Base-by-base conservation (phyloP, 1,140 invertebrate species). In the Maniola jurtina region DNA sequence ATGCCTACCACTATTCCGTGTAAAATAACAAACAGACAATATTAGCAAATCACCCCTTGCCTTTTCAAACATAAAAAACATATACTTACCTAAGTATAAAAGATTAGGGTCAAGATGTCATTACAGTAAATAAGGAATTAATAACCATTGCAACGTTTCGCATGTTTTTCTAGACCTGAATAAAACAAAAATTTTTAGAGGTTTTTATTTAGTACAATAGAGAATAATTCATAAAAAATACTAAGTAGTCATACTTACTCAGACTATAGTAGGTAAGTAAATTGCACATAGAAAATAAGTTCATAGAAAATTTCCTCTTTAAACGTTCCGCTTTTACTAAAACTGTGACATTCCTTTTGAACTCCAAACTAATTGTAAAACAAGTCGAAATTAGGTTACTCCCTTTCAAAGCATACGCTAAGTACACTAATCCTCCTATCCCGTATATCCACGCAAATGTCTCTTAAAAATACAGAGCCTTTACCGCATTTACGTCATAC, bases 401-500 rank as follows among this genome's bases (percentile, higher is more conserved):
- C 33, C 9, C 34, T 0, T 35, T n/a, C n/a, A 55, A 36, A 57
- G 35, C 35, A 33, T 40, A 9, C 16, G 35, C 33, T 16, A 38
- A 36, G 55, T 55, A 40, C 55, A 50, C 58, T 58, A 58, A 64
- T 57, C 55, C 35, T 48, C 45, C 15, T 15, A 55, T 54, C 14
- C 5, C 47, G 5, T n/a, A 50, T 63, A 63, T 47, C 52, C 25
- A 64, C 54, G 54, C 14, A 64, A 56, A 61, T 48, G 42, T 62
- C 60, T 64, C 42, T 71, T 60, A 71, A 71, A 71, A 64, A 68
- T 64, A 64, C 57, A 55, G 16, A 33, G 56, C 48, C 34, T 61
- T 61, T 47, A 58, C 42, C 66, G 55, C 52, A 59, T 59, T 61
- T 52, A 61, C 15, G 38, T 65, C 61, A 36, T 64, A 58, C 64